Evolutionary conservation across 2,113 vertebrate genomes (phyloP), one percentile per base, ranked within the genome.

Genomic region (Mungos mungo): DNA sequence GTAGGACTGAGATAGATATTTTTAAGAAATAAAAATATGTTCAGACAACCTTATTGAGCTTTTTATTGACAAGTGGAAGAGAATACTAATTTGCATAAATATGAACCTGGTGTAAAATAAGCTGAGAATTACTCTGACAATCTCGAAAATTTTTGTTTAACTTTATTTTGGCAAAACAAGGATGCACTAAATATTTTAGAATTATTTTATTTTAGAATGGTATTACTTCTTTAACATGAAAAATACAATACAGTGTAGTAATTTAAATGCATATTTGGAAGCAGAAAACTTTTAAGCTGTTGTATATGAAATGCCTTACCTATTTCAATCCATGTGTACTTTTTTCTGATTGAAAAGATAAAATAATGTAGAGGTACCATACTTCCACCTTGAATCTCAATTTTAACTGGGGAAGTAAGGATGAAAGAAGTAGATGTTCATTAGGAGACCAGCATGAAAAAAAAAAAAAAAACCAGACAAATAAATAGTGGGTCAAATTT

Each of bases 401-500:
- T 95, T 57, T 66, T 80, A 68, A 50, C 25, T 66, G 47, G 92
- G 50, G 13, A 21, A 29, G 21, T 93, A n/a, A 97, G 90, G 29
- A 23, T 84, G 89, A 80, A 93, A 71, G 90, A 95, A 93, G 85
- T 84, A 11, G 14, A 31, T 21, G 15, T 10, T 90, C 27, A 33
- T 83, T 95, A 16, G 92, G 74, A 93, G 14, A 16, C 9, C 9
- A 91, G 72, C 83, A 86, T 27, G 90, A 82, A 52, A 41, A 41
- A 41, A 77, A 85, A 19, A 45, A 41, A 41, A 23, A n/a, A n/a
- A n/a, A 65, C 71, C 52, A 90, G 7, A 94, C 71, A 93, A 94
- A 69, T 97, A 93, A 95, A 89, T 83, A 95, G 25, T 83, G 38
- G 84, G 38, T 97, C 5, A 91, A 13, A 63, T 97, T 97, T 98